phyloP scores from a whole-genome alignment of 2,113 vertebrate species.

The Regulus satrapa region DNA sequence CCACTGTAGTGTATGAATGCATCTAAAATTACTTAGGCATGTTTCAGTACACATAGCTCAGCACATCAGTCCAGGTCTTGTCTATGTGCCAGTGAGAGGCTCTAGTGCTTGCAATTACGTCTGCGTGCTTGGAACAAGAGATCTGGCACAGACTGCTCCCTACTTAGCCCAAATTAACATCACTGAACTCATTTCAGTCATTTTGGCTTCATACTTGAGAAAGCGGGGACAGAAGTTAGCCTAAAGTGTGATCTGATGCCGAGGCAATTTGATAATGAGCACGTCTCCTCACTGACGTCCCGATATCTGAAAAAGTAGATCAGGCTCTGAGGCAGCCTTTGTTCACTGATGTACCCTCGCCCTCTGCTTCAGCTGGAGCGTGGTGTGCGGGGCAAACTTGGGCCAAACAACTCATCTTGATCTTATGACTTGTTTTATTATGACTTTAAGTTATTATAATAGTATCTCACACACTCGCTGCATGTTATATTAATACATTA shows the following conservation, averaged over 20 bases:
- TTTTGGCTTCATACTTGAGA: background rate
- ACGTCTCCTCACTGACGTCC: background rate
- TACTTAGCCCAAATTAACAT: background rate
- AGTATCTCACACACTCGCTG: background rate
- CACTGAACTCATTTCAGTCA: background rate
- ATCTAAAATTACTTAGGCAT: background rate
- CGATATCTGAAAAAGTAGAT: background rate
- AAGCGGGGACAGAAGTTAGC: background rate
- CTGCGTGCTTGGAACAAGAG: background rate
- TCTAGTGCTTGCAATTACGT: background rate
- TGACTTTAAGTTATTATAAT: background rate
- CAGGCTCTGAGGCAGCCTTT: background rate
- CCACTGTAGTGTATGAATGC: background rate
- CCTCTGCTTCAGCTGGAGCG: background rate
- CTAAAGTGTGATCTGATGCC: background rate
- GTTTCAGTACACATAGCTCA: background rate
- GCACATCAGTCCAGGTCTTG: background rate
- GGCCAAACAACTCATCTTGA: background rate
- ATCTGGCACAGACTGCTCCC: background rate
- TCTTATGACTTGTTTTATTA: background rate
- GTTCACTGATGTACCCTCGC: fast-evolving
- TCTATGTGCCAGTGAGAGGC: background rate
- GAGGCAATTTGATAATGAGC: background rate
- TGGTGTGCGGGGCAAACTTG: background rate
- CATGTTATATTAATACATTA: background rate